Evolutionary conservation across 1,140 invertebrate species (phyloP), one percentile per base, ranked within the genome.

Genomic region (Aphaenogaster ashmeadi): DNA sequence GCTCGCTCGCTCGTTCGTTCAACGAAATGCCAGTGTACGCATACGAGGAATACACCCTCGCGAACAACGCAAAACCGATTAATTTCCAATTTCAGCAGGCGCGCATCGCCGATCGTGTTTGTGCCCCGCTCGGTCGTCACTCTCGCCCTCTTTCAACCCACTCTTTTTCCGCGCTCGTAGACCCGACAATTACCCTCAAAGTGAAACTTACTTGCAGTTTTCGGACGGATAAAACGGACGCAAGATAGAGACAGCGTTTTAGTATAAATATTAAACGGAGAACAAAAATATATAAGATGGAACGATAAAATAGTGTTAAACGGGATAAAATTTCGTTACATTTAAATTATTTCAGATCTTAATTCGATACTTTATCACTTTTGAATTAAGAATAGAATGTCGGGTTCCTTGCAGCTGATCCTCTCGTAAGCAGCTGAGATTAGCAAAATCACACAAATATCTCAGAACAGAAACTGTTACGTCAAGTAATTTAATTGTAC

Each of bases 51-150:
- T 69, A 75, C 80, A 75, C 41, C 44, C 58, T 36, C 60, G 71
- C 36, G 77, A 72, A 87, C 85, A 90, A 90, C 47, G 72, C 36
- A 60, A 74, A 87, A 75, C 88, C 89, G 72, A 90, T 87, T 89
- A 89, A 89, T 89, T 74, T 62, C 72, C 79, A 33, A 54, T 84
- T 78, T 79, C n/a, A 58, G 44, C 54, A 47, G 71, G 78, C 56
- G 58, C 66, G 64, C 77, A 90, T 90, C 84, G 54, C 38, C 47
- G 71, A 90, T 83, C 77, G 88, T 83, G 54, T 50, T 64, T 64
- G 44, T 84, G 80, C 54, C 71, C 41, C 69, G 80, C 80, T 84
- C 67, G 69, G 58, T 84, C 80, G 80, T 69, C 69, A 47, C 54
- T 36, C 52, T 47, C 54, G 47, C 33, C 56, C 69, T 41, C 47